Percentiles rank a stretch among this genome's conserved stretches.
Conservation (phyloP, 2,797 vertebrate genomes). For the Hybognathus amarus region DNA sequence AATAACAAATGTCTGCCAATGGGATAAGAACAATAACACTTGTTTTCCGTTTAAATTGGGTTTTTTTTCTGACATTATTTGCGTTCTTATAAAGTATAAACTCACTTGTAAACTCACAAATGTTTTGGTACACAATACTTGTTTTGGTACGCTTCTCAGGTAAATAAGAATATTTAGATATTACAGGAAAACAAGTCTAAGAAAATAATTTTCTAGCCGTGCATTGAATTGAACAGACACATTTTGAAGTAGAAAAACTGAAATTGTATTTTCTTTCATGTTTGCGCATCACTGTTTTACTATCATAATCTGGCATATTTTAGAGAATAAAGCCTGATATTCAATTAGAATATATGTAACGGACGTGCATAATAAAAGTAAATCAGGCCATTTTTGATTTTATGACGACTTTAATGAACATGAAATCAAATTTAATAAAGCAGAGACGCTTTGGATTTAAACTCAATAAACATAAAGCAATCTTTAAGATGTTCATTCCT, state of each 20-base stretch:
- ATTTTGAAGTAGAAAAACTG: not conserved
- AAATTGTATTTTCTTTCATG: not conserved
- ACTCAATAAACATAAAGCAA: not conserved
- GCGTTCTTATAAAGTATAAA: not conserved
- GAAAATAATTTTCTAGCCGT: not conserved
- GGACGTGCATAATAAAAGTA: not conserved
- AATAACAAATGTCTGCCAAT: not conserved
- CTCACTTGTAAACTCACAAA: not conserved
- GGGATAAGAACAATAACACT: not conserved
- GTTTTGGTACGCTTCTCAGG: too few relatives aligned
- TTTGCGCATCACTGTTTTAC: not conserved
- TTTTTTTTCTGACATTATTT: not conserved
- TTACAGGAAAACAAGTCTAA: not conserved
- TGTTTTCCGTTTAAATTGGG: not conserved
- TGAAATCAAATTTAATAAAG: not conserved
- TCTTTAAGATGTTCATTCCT: not conserved
- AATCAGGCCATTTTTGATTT: not conserved
- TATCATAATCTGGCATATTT: not conserved
- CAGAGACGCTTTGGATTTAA: not conserved
- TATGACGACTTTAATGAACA: not conserved
- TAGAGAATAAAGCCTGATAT: not conserved
- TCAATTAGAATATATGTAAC: not conserved
- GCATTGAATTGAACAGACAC: not conserved
- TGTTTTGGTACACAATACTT: not conserved
- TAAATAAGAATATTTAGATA: too few relatives aligned